phyloP scores from a whole-genome alignment of 2,113 vertebrate genomes.

The Catagonus wagneri region DNA sequence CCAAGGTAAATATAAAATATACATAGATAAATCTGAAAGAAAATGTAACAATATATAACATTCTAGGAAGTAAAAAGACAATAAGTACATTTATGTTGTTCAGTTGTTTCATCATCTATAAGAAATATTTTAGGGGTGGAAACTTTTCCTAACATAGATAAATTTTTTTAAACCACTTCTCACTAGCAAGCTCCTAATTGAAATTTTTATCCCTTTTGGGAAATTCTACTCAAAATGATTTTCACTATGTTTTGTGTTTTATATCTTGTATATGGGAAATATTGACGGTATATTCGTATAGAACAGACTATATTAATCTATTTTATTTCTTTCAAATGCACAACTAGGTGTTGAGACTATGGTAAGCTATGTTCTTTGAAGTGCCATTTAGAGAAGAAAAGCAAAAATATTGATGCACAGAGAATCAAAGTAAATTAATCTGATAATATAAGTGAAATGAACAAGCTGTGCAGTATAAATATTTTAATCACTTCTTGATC shows the following conservation, averaged over 20 bases:
- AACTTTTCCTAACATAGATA: not conserved
- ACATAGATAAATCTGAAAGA: not conserved
- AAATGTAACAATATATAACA: not conserved
- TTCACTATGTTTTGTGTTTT: slow-evolving; percentile 72
- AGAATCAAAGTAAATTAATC: slow-evolving; percentile 91
- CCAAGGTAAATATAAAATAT: not conserved
- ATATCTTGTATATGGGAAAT: slow-evolving; percentile 36
- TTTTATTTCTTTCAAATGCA: slow-evolving; percentile 55
- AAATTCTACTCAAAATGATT: slow-evolving; percentile 65
- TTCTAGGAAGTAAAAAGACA: not conserved
- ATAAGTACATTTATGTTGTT: not conserved
- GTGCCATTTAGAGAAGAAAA: slow-evolving; percentile 78
- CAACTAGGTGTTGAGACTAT: slow-evolving; percentile 69
- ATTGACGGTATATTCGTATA: slow-evolving; percentile 64
- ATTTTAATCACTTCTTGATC: slow-evolving; percentile 95
- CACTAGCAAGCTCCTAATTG: slow-evolving; percentile 55
- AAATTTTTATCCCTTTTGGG: slow-evolving; percentile 52
- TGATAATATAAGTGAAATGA: slow-evolving; percentile 89
- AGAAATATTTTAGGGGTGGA: slow-evolving; percentile 22
- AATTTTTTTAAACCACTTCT: slow-evolving; percentile 27
- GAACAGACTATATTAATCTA: not conserved
- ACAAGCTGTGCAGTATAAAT: slow-evolving; percentile 93
- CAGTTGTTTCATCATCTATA: not conserved
- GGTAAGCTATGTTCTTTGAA: slow-evolving; percentile 86
- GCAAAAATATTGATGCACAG: slow-evolving; percentile 85